phyloP scores from a whole-genome alignment of 2,888 invertebrate species.

The Stegana nigrithorax region DNA sequence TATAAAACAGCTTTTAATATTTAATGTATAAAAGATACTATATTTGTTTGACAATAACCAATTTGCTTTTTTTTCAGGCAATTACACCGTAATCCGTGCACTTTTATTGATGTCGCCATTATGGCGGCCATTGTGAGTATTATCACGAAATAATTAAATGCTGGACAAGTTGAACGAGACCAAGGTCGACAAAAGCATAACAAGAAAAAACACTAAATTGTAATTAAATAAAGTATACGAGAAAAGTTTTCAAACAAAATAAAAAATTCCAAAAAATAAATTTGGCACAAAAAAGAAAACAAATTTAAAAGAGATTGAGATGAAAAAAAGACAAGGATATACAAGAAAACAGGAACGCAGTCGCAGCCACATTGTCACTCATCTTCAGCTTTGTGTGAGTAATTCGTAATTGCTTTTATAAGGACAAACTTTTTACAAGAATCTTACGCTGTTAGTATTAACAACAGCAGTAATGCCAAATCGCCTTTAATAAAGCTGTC shows the following conservation, averaged over 20 bases:
- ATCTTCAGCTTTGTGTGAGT: slow-evolving; percentile 13
- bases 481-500: neutral
- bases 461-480: too few species aligned
- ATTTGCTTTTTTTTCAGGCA: neutral
- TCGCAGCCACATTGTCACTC: slow-evolving; percentile 19
- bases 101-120: slow-evolving; percentile 16
- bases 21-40: too few species aligned
- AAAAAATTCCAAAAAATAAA: neutral
- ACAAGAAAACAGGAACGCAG: neutral
- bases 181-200: neutral
- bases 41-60: too few species aligned
- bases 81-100: neutral
- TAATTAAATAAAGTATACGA: slow-evolving; percentile 7
- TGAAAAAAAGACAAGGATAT: neutral
- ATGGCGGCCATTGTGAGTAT: slow-evolving; percentile 5
- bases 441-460: too few species aligned
- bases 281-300: neutral
- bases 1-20: too few species aligned
- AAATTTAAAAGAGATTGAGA: neutral
- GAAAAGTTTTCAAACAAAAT: neutral
- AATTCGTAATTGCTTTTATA: neutral
- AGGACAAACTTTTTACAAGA: slow-evolving; percentile 26
- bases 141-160: slow-evolving; percentile 8
- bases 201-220: neutral
- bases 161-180: neutral